Evolutionary conservation across 2,888 invertebrate genomes (phyloP).

Genomic region (Chrysomela aeneicollis): DNA sequence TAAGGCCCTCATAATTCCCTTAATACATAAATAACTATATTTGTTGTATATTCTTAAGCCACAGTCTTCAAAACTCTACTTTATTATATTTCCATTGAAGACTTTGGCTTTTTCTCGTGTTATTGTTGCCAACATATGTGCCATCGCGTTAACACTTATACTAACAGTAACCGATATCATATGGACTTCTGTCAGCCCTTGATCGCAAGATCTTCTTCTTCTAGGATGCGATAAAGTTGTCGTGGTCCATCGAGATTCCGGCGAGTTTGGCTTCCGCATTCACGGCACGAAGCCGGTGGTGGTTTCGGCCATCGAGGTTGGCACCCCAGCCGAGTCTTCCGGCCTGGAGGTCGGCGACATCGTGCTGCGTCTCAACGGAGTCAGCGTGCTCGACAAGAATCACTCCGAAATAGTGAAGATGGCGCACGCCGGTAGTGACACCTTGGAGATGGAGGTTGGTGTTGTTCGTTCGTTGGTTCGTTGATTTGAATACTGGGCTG

Average conservation of each 20-base stretch:
- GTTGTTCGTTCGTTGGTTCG: neutral
- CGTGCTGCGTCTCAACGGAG: slow-evolving; percentile 88
- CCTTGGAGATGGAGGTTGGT: slow-evolving; percentile 79
- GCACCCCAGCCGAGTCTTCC: slow-evolving; percentile 91
- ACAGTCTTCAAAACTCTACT: too few species aligned
- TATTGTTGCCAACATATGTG: too few species aligned
- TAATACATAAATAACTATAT: too few species aligned
- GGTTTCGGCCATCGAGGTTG: slow-evolving; percentile 93
- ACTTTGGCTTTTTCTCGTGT: too few species aligned
- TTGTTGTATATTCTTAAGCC: too few species aligned
- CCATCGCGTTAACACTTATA: too few species aligned
- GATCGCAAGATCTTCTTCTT: slow-evolving; percentile 41
- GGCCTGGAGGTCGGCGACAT: slow-evolving; percentile 95
- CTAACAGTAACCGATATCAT: too few species aligned
- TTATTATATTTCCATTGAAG: too few species aligned
- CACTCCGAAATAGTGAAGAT: slow-evolving; percentile 94
- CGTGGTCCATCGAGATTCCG: slow-evolving; percentile 80
- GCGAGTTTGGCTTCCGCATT: slow-evolving; percentile 94
- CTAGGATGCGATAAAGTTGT: slow-evolving; percentile 90
- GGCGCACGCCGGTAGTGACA: slow-evolving; percentile 88
- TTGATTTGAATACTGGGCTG: too few species aligned
- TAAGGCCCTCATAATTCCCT: too few species aligned
- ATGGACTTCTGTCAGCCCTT: neutral
- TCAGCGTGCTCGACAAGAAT: slow-evolving; percentile 89
- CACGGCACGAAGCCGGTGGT: slow-evolving; percentile 96